Evolutionary conservation across 2,113 vertebrate species (phyloP).

Genomic region (Xyliphius kryptos): DNA sequence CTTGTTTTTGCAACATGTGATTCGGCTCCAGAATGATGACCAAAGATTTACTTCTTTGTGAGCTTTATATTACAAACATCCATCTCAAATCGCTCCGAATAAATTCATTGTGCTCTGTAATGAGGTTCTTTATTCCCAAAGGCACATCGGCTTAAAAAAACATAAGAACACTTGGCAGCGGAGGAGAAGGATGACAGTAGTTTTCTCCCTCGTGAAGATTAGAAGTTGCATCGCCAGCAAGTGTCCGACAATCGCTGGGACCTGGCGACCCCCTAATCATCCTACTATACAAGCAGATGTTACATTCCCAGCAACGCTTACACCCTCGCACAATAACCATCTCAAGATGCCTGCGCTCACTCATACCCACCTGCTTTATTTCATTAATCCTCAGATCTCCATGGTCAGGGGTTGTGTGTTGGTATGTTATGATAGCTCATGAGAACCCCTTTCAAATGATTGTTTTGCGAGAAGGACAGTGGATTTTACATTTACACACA

Average conservation of each 20-base stretch:
- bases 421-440: no score
- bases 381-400: conserved; percentile 56
- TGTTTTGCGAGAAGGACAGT: no score
- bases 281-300: conserved; percentile 60
- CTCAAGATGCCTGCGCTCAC: conserved; percentile 36
- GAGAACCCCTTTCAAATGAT: no score
- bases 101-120: conserved; percentile 5
- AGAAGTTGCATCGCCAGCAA: conserved; percentile 47
- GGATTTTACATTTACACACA: no score
- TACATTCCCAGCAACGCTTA: conserved; percentile 36
- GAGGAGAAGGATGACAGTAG: conserved; percentile 35
- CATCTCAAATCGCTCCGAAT: no score
- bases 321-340: conserved; percentile 59
- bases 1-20: no score
- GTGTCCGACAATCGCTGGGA: conserved; percentile 53
- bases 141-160: conserved; percentile 38
- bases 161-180: conserved; percentile 49
- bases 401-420: no score
- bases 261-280: conserved; percentile 62
- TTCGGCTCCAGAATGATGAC: background rate
- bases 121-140: conserved; percentile 45
- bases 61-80: background rate
- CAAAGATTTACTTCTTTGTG: background rate
- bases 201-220: conserved; percentile 3
- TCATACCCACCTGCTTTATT: conserved; percentile 42